These are phyloP conservation scores for Lampropteryx suffumata DNA, from an alignment of 2,888 invertebrate genomes.

Conservation along the genomic window DNA sequence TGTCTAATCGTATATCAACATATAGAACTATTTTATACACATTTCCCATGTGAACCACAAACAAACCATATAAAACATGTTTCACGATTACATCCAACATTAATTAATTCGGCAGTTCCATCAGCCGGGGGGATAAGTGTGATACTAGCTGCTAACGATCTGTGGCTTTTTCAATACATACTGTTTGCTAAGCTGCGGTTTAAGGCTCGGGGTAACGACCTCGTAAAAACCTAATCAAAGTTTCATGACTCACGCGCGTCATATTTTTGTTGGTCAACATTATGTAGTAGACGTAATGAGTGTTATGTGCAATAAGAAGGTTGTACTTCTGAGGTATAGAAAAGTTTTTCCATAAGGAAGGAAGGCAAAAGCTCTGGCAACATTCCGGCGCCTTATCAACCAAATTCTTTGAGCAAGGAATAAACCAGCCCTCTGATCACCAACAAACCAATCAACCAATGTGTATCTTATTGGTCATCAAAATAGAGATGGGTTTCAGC, in stretches of 20 bases:
- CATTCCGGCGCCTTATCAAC: too few relatives aligned
- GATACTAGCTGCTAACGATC: neutral
- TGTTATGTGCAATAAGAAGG: too few relatives aligned
- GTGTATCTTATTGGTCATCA: too few relatives aligned
- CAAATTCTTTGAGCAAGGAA: too few relatives aligned
- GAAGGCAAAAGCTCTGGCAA: too few relatives aligned
- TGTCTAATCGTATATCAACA: neutral
- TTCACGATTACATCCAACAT: slow-evolving; percentile 21
- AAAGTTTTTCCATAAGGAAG: too few relatives aligned
- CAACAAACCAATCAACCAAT: too few relatives aligned
- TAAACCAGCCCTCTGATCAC: too few relatives aligned
- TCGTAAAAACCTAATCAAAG: slow-evolving; percentile 45
- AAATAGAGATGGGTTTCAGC: too few relatives aligned
- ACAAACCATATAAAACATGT: slow-evolving; percentile 17
- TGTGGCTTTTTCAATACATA: slow-evolving; percentile 1
- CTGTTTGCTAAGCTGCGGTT: neutral
- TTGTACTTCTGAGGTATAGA: too few relatives aligned
- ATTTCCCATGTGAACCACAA: slow-evolving; percentile 6
- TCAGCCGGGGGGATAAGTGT: neutral
- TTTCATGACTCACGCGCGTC: slow-evolving; percentile 33
- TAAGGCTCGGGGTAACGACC: slow-evolving; percentile 6
- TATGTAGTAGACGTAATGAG: slow-evolving; percentile 9
- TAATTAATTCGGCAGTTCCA: slow-evolving; percentile 35
- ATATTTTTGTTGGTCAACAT: slow-evolving; percentile 24
- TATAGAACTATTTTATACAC: neutral